These are phyloP conservation scores for Rhinoraja longicauda DNA, from an alignment of 2,797 vertebrate species.

Conservation along the genomic window DNA sequence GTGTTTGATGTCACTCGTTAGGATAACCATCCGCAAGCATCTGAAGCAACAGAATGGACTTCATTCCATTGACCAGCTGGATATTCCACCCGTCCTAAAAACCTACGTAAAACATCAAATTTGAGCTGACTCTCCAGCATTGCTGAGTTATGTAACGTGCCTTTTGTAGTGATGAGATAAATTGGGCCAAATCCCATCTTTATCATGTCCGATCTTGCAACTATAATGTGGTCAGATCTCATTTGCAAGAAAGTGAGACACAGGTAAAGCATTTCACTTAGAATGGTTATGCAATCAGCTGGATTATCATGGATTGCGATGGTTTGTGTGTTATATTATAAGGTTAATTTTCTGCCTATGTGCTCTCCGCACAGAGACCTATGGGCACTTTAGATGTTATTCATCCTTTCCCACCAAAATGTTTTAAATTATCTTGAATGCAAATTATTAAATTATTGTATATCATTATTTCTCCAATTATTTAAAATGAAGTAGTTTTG, in stretches of 20 bases:
- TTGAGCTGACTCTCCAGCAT: conserved; percentile 41
- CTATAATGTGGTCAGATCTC: not conserved
- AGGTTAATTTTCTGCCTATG: not conserved
- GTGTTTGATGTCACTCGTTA: conserved; percentile 72
- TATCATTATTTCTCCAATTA: not conserved
- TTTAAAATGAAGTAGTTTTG: not conserved
- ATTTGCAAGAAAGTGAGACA: not conserved
- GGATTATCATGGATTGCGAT: not conserved
- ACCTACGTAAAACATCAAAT: conserved; percentile 70
- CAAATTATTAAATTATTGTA: not conserved
- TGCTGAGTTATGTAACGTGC: not conserved
- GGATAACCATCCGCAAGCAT: conserved; percentile 65
- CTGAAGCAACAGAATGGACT: conserved; percentile 56
- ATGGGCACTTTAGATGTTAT: not conserved
- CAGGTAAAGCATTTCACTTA: not conserved
- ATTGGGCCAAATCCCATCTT: not conserved
- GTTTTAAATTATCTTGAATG: not conserved
- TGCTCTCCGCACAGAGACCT: not conserved
- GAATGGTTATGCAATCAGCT: not conserved
- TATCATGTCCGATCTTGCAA: not conserved
- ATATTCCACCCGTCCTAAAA: conserved; percentile 66
- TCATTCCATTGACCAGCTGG: conserved; percentile 60
- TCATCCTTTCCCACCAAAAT: not conserved
- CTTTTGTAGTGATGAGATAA: not conserved
- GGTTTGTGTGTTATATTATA: not conserved